Evolutionary conservation across 53 echinoderm and acorn worm genomes (phyloP).

Genomic region (Luidia sarsii): DNA sequence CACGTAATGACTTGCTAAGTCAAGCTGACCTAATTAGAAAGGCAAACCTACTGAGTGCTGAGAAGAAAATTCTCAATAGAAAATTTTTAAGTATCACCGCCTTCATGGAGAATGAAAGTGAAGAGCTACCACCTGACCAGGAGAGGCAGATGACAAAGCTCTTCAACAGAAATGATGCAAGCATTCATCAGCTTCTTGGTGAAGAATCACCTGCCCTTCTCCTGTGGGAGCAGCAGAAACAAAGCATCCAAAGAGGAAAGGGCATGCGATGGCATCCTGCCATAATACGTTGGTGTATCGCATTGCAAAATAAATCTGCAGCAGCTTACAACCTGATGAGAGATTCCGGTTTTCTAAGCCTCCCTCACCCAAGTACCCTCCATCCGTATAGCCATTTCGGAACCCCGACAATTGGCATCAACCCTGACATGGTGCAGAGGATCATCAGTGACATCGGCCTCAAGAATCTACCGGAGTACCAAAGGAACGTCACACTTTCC

Average conservation of each 20-base stretch:
- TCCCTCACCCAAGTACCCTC: constrained; percentile 18
- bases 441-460: neutral
- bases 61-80: neutral
- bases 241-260: neutral
- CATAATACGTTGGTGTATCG: constrained; percentile 42
- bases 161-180: neutral
- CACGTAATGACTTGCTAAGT: constrained; percentile 4
- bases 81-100: too few species aligned
- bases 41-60: neutral
- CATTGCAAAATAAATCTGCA: constrained; percentile 9
- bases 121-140: constrained; percentile 1
- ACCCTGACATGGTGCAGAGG: constrained; percentile 1
- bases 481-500: neutral
- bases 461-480: neutral
- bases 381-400: constrained; percentile 19
- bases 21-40: neutral
- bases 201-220: constrained; percentile 6
- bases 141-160: neutral
- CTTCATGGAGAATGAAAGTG: neutral
- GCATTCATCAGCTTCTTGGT: neutral
- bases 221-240: constrained; percentile 35
- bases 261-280: constrained; percentile 55
- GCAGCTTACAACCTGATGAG: constrained; percentile 12
- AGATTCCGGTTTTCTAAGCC: constrained; percentile 15
- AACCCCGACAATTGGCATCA: constrained; percentile 2